Percentiles rank a stretch among this genome's conserved stretches.
phyloP scores from a whole-genome alignment of 2,113 vertebrate genomes.

The Pterocles orientalis region DNA sequence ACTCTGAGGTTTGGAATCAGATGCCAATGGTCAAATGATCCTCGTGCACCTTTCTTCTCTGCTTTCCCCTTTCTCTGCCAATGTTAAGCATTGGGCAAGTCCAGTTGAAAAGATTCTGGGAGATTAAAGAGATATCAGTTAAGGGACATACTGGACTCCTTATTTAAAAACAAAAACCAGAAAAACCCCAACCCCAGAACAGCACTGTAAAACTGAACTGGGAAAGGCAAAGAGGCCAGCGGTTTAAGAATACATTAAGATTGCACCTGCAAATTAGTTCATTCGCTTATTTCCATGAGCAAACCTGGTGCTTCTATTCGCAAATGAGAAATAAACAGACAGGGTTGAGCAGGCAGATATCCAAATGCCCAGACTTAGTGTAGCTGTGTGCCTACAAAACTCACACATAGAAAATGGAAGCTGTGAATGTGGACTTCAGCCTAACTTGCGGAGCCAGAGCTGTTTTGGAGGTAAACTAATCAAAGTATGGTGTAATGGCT shows the following conservation, averaged over 20 bases:
- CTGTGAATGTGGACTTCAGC: neutral
- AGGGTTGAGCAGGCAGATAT: neutral
- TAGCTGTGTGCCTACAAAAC: neutral
- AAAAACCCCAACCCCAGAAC: neutral
- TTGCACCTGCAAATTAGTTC: slow-evolving; percentile 35
- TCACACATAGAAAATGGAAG: neutral
- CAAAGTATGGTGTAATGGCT: neutral
- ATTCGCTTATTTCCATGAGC: slow-evolving; percentile 14
- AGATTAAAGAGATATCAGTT: neutral
- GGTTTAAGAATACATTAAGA: neutral
- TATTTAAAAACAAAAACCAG: neutral
- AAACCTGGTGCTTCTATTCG: neutral
- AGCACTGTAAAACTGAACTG: neutral
- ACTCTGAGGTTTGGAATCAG: neutral
- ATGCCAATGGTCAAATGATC: neutral
- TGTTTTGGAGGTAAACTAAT: neutral
- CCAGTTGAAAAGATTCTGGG: neutral
- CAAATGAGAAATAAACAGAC: neutral
- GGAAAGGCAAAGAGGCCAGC: neutral
- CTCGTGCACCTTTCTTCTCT: neutral
- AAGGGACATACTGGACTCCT: neutral
- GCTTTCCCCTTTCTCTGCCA: neutral
- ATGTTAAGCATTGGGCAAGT: neutral
- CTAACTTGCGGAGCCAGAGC: neutral
- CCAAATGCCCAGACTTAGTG: neutral